Evolutionary conservation across 2,113 vertebrate genomes (phyloP), one percentile per base, ranked within the genome.

Genomic region (Solea senegalensis): DNA sequence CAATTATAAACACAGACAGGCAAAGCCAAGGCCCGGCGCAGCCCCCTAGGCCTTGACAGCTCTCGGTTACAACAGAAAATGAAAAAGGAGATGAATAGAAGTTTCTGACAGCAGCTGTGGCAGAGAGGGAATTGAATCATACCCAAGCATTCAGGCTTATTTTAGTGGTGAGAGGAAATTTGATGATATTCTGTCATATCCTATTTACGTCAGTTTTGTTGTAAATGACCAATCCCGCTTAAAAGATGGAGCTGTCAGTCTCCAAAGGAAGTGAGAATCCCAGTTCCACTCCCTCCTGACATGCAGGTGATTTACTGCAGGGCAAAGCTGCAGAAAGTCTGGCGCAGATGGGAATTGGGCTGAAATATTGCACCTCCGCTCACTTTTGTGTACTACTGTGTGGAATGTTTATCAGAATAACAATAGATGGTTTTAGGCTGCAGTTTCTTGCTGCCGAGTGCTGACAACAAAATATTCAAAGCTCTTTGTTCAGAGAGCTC

Each of bases 1-100:
- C 89, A 91, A 88, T 90, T 90, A 90, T 87, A 88, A 84, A 86
- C 66, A 83, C 44, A 77, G 86, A 67, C 77, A 46, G 75, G 89
- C 69, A 89, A 86, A 89, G 12, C 13, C 27, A 40, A 73, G 78
- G 82, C 56, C 44, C 82, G 78, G 77, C 79, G 78, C 79, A 79
- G 74, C 86, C 87, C 81, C 43, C 48, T 14, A 65, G 88, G 83
- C 69, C 70, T 53, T 80, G 85, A 86, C 85, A 90, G 87, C 77
- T 88, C 69, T 76, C 77, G 81, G 86, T 84, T 88, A 82, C 62
- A 79, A 72, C 76, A 80, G 83, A 89, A 90, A 89, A 90, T 87
- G 84, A 89, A 87, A 89, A 78, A 87, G 83, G 85, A 81, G 78
- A 87, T 84, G 83, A 88, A 88, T 82, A 78, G 83, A 74, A 74